Evolutionary conservation across 2,888 invertebrate genomes (phyloP), one percentile per base, ranked within the genome.

Genomic region (Hofmannophila pseudospretella): DNA sequence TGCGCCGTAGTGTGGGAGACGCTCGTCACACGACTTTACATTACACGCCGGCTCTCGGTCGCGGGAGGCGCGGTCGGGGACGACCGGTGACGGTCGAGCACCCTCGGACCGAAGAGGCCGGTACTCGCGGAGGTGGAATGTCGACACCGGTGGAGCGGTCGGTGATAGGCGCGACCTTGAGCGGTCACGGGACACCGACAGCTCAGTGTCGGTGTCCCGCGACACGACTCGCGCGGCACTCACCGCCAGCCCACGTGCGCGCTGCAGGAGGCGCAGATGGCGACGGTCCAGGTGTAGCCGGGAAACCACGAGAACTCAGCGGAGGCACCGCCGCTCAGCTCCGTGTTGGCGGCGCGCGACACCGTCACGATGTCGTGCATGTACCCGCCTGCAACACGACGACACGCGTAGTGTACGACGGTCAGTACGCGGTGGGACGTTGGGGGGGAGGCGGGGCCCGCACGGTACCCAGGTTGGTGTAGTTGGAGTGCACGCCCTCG

Each of bases 271-370:
- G 45, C 49, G 54, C 86, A 86, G 27, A 65, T 46, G 37, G 68
- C 67, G 43, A 80, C 52, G 55, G 69, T 74, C 87, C 87, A 87
- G 12, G 62, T 32, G 77, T 87, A 88, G 20, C 87, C 86, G 7
- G 87, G 87, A 75, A 86, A 88, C 87, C 87, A 88, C 23, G 78
- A 76, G 76, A 66, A 87, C 59, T 85, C 75, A 0, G 58, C 55
- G 16, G 70, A 67, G 1, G 81, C 51, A 16, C 16, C 3, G 30
- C 80, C 82, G 45, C 52, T 53, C 49, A 52, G 48, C 45, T 31
- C 32, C 47, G 67, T 58, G 66, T 68, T 60, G 22, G 2, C 7
- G 1, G 66, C 56, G 12, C 38, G 41, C 38, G 67, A 52, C 56
- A 85, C 80, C 39, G 87, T 87, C 56, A 87, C 59, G 33, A 85